Percentiles rank a stretch among this genome's conserved stretches.
Evolutionary conservation across 2,797 vertebrate genomes (phyloP).

Genomic region (Sebastes diploproa): DNA sequence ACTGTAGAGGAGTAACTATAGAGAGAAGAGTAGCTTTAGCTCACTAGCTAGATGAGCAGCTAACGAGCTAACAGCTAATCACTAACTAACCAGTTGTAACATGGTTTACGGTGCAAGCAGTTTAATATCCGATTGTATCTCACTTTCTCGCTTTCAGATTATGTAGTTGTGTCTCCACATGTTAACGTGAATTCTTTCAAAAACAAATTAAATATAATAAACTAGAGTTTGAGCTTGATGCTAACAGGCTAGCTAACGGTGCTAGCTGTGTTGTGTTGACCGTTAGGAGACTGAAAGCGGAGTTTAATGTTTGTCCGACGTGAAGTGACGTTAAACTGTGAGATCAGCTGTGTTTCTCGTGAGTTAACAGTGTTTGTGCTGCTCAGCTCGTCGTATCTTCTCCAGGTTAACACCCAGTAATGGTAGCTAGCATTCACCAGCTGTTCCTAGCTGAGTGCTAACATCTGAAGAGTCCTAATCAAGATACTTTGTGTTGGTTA

Average conservation of each 20-base stretch:
- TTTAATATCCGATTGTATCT: neutral
- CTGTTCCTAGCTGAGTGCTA: slow-evolving; percentile 56
- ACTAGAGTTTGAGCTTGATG: slow-evolving; percentile 12
- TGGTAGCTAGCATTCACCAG: slow-evolving; percentile 24
- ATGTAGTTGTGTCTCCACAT: neutral
- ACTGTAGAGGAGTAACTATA: neutral
- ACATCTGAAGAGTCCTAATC: slow-evolving; percentile 4
- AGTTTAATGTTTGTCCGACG: neutral
- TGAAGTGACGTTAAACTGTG: neutral
- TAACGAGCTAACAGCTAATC: neutral
- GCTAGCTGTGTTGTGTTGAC: slow-evolving; percentile 12
- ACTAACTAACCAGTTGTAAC: too few relatives aligned
- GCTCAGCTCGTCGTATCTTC: neutral
- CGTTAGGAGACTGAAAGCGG: neutral
- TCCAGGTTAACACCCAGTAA: slow-evolving; percentile 11
- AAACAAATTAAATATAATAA: neutral
- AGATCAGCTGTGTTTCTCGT: fast-evolving
- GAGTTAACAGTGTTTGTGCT: neutral
- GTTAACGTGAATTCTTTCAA: neutral
- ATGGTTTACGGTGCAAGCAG: neutral
- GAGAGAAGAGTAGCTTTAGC: slow-evolving; percentile 51
- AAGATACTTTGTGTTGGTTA: neutral
- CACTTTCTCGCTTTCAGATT: fast-evolving
- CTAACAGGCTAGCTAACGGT: slow-evolving; percentile 54
- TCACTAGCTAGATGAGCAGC: slow-evolving; percentile 44